Base-by-base conservation (phyloP, 2,888 invertebrate genomes). In the Nomada goodeniana region DNA sequence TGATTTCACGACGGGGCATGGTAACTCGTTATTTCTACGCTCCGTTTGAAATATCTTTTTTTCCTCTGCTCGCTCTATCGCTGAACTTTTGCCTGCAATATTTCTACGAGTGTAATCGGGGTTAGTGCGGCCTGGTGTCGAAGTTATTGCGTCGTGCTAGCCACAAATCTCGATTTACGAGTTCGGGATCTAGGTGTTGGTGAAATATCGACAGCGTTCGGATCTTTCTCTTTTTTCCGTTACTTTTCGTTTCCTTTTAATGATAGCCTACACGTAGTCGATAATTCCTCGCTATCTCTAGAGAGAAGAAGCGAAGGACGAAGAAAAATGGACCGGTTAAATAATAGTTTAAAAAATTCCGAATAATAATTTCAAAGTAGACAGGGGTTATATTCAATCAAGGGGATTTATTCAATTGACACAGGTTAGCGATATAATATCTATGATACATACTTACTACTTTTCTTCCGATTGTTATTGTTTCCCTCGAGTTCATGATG, bases 111-210 rank as follows among this genome's bases (percentile, higher is more conserved):
- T 36, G 75, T 72, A 78, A 83, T 82, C 74, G 65, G 53, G 69
- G 84, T 71, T 79, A 76, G 71, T 52, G 79, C 73, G 44, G 75
- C 26, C 36, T 47, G 47, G 81, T 63, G 63, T 52, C 52, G 74
- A 63, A 82, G 80, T 80, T 69, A 80, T 76, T 76, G 71, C 76
- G 18, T 67, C 72, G 59, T 57, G 68, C 57, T 53, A 29, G 67
- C 84, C 67, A 60, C 74, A 81, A 84, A 86, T 86, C 86, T 86
- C 79, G 79, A 82, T 76, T 76, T 76, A 82, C 76, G 72, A 67
- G 76, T 11, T 18, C 50, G 7, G 71, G 72, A 63, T 82, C 82
- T 60, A 64, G 69, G 63, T 86, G 78, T 74, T 67, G 71, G 55
- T 73, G 77, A 83, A 71, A 76, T 81, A 86, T 86, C 84, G 64